These are phyloP conservation scores for Pachydiplax longipennis DNA, from an alignment of 2,888 invertebrate genomes.

Conservation along the genomic window DNA sequence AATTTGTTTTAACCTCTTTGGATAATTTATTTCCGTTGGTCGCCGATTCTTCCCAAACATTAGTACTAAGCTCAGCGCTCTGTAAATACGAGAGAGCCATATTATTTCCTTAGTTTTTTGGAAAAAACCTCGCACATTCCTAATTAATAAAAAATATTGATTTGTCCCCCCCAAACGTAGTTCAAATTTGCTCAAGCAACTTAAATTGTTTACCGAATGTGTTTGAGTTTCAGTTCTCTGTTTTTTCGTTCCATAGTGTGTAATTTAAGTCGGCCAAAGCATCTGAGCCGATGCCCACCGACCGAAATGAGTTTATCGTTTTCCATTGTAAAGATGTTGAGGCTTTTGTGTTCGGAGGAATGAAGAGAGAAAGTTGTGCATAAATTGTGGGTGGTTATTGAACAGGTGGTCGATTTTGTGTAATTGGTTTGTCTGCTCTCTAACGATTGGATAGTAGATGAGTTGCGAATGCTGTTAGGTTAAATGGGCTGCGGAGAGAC, in stretches of 20 bases:
- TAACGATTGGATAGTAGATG: too few species aligned
- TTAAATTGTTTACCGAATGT: background rate
- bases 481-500: too few species aligned
- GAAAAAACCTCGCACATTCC: background rate
- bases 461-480: too few species aligned
- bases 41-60: background rate
- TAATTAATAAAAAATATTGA: conserved; percentile 1
- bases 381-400: too few species aligned
- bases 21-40: background rate
- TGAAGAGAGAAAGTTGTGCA: too few species aligned
- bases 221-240: background rate
- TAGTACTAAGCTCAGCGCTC: background rate
- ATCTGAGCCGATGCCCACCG: background rate
- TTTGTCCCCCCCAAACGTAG: background rate
- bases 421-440: too few species aligned
- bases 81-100: background rate
- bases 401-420: too few species aligned
- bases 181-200: background rate
- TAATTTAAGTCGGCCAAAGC: background rate
- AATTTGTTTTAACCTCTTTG: background rate
- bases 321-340: background rate
- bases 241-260: background rate
- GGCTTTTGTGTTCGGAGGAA: too few species aligned
- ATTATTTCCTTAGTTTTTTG: background rate
- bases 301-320: background rate